These are phyloP conservation scores for Heliconius ethilla DNA, from an alignment of 2,888 invertebrate genomes.

Conservation along the genomic window DNA sequence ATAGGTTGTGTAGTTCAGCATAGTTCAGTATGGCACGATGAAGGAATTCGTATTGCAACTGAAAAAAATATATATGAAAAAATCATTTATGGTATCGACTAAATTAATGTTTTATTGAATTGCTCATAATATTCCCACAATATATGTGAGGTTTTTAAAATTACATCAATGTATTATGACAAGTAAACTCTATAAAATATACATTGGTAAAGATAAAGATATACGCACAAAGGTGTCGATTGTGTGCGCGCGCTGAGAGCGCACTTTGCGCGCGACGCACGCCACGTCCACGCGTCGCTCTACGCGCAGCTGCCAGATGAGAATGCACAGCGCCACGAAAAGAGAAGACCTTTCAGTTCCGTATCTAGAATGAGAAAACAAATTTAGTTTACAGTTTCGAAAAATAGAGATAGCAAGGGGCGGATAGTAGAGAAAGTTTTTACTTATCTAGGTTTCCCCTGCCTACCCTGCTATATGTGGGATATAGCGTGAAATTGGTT, in stretches of 20 bases:
- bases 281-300: conserved; percentile 94
- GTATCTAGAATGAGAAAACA: conserved; percentile 67
- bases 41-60: conserved; percentile 96
- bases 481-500: too few relatives aligned
- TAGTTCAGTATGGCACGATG: conserved; percentile 95
- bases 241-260: conserved; percentile 91
- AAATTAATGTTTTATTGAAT: too few relatives aligned
- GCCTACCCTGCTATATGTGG: too few relatives aligned
- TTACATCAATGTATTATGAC: too few relatives aligned
- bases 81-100: too few relatives aligned
- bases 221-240: conserved; percentile 87
- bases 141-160: too few relatives aligned
- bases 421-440: too few relatives aligned
- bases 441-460: too few relatives aligned
- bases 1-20: conserved; percentile 91
- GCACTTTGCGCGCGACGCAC: conserved; percentile 90
- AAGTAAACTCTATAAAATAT: too few relatives aligned
- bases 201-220: neutral
- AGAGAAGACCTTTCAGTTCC: conserved; percentile 95
- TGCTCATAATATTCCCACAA: too few relatives aligned
- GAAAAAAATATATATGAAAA: conserved; percentile 54
- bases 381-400: too few relatives aligned
- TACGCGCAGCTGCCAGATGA: conserved; percentile 91
- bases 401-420: too few relatives aligned
- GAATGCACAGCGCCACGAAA: conserved; percentile 93